Percentiles rank a stretch among this genome's conserved stretches.
Evolutionary conservation across 2,797 vertebrate species (phyloP).

Genomic region (Smutsia gigantea): DNA sequence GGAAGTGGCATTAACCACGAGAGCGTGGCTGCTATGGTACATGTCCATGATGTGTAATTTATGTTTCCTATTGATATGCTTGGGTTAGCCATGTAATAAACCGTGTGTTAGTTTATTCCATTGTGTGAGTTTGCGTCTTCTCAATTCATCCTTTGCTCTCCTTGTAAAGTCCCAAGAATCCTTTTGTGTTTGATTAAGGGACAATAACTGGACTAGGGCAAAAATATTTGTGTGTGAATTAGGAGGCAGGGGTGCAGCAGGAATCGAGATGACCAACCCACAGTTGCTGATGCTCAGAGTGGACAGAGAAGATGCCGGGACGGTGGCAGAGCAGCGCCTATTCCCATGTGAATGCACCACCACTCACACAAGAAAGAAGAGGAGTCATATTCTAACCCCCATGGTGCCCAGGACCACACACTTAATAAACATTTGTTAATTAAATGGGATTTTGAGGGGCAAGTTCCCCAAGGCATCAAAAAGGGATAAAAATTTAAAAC

Average conservation of each 20-base stretch:
- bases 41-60: too few relatives aligned
- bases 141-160: background rate
- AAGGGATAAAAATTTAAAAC: slow-evolving; percentile 4
- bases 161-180: background rate
- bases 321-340: background rate
- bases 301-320: background rate
- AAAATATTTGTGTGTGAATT: background rate
- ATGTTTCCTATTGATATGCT: background rate
- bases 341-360: fast-evolving
- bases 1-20: background rate
- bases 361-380: background rate
- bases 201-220: background rate
- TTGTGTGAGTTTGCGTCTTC: background rate
- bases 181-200: background rate
- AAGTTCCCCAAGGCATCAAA: background rate
- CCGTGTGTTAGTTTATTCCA: background rate
- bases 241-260: background rate
- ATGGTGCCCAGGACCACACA: background rate
- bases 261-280: background rate
- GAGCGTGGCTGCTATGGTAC: fast-evolving
- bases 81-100: background rate
- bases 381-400: background rate
- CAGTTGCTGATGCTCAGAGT: background rate
- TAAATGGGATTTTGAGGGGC: background rate
- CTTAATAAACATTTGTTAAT: background rate